phyloP scores from a whole-genome alignment of 2,888 invertebrate genomes.

The Dugesia japonica region DNA sequence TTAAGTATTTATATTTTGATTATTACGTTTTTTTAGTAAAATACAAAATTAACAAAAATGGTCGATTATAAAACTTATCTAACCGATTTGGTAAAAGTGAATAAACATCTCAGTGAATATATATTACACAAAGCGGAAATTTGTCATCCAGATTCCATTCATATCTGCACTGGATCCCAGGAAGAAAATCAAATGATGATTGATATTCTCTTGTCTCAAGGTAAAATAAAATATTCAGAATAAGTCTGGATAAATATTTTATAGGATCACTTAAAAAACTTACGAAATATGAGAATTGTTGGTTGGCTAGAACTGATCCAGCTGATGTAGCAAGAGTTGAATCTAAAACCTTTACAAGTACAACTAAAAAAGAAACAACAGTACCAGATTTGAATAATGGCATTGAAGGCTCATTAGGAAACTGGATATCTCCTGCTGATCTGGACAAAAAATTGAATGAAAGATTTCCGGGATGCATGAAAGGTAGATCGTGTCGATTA shows the following conservation, averaged over 20 bases:
- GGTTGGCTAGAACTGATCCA: constrained; percentile 38
- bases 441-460: constrained; percentile 35
- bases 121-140: constrained; percentile 38
- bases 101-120: constrained; percentile 21
- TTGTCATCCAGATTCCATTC: constrained; percentile 40
- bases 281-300: constrained; percentile 35
- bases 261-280: constrained; percentile 21
- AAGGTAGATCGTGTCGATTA: constrained; percentile 33
- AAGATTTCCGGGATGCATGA: constrained; percentile 39
- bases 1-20: too few relatives aligned
- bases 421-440: constrained; percentile 38
- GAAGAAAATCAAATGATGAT: constrained; percentile 46
- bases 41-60: too few relatives aligned
- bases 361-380: constrained; percentile 36
- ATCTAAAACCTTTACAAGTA: constrained; percentile 38
- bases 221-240: constrained; percentile 20
- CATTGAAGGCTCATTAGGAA: constrained; percentile 37
- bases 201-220: constrained; percentile 51
- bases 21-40: too few relatives aligned
- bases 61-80: too few relatives aligned
- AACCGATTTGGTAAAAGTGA: background rate
- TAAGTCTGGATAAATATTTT: background rate
- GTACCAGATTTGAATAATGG: constrained; percentile 37
- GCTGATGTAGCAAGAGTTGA: constrained; percentile 39
- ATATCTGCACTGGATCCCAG: constrained; percentile 41